Evolutionary conservation across 2,888 invertebrate species (phyloP).

Genomic region (Stratiomys singularior): DNA sequence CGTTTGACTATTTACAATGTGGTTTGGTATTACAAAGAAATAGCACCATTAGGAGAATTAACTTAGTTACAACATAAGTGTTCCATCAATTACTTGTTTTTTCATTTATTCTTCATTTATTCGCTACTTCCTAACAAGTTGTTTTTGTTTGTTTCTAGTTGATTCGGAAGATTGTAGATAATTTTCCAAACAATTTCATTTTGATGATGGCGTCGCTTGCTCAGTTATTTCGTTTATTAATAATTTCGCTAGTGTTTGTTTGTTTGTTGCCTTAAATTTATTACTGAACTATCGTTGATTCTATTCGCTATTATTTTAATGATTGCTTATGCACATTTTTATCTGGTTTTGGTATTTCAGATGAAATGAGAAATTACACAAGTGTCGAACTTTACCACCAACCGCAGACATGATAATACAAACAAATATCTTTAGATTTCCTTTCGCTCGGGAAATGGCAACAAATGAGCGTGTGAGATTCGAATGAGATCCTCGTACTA

Average conservation of each 20-base stretch:
- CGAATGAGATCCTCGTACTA: too few species aligned
- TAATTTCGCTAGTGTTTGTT: not conserved
- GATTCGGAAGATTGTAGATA: not conserved
- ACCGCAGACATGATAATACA: slow-evolving; percentile 21
- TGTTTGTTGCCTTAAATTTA: not conserved
- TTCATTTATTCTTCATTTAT: not conserved
- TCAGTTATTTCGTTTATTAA: not conserved
- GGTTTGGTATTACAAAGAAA: slow-evolving; percentile 43
- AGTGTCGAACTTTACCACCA: not conserved
- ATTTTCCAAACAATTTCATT: not conserved
- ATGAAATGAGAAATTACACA: not conserved
- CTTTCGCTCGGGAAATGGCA: too few species aligned
- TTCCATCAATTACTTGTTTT: not conserved
- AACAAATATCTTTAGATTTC: not conserved
- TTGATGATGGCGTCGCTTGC: not conserved
- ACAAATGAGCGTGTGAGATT: too few species aligned
- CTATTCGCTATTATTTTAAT: slow-evolving; percentile 8
- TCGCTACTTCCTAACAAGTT: not conserved
- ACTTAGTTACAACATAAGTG: slow-evolving; percentile 29
- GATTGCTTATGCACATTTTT: slow-evolving; percentile 38
- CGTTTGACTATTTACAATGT: slow-evolving; percentile 7
- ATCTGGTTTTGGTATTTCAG: not conserved
- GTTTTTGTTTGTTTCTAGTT: not conserved
- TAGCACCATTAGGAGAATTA: slow-evolving; percentile 47
- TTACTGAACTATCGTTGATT: not conserved